Evolutionary conservation across 2,888 invertebrate genomes (phyloP).

Genomic region (Petrolisthes cinctipes): DNA sequence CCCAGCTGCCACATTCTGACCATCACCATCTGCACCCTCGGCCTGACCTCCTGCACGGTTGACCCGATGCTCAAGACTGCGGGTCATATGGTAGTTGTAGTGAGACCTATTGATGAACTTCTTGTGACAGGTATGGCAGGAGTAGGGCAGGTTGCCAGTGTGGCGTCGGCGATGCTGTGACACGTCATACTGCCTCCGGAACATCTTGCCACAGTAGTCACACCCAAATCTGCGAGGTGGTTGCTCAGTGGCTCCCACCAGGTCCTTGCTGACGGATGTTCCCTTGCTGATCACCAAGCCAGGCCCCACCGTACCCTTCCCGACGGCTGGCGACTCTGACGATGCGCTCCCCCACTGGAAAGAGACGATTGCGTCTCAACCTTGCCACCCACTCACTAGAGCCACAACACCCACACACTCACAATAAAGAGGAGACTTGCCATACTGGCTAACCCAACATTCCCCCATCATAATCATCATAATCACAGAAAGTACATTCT

Average conservation of each 20-base stretch:
- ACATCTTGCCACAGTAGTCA: constrained; percentile 51
- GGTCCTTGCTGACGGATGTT: neutral
- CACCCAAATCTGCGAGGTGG: constrained; percentile 46
- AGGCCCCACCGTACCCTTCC: constrained; percentile 1
- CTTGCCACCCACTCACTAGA: constrained; percentile 17
- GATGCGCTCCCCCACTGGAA: constrained; percentile 54
- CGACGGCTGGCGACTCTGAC: neutral
- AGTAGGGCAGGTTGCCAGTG: constrained; percentile 57
- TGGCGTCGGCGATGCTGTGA: constrained; percentile 53
- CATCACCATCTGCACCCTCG: neutral
- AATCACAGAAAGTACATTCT: no score
- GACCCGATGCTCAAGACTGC: constrained; percentile 50
- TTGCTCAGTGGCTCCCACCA: neutral
- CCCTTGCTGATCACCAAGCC: neutral
- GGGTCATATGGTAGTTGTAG: constrained; percentile 54
- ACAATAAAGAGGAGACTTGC: neutral
- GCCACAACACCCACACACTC: constrained; percentile 7
- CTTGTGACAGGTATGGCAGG: constrained; percentile 52
- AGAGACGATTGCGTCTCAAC: constrained; percentile 54
- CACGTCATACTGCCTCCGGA: constrained; percentile 45
- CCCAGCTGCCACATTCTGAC: constrained; percentile 6
- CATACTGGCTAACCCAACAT: no score
- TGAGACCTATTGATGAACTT: constrained; percentile 57
- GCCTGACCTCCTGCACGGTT: constrained; percentile 10
- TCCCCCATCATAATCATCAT: no score